Conservation (phyloP, 2,113 vertebrate species). For the Seriola quinqueradiata region DNA sequence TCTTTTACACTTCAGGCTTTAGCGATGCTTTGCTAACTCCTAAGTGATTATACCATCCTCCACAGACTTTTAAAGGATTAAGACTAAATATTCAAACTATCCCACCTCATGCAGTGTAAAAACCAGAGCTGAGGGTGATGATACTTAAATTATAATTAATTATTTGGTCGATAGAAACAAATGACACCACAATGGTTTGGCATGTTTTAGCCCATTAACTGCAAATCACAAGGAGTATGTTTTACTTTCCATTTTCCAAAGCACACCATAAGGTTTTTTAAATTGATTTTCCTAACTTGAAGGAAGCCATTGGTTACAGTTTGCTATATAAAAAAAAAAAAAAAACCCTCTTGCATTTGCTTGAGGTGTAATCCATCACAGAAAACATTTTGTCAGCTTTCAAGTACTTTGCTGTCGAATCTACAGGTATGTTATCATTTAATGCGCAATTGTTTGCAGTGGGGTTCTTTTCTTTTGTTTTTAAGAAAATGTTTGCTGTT, state of each 20-base stretch:
- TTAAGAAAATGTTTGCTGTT: not conserved
- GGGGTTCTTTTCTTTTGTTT: not conserved
- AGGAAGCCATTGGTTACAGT: constrained; percentile 4
- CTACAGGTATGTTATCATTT: not conserved
- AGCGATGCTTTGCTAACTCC: not conserved
- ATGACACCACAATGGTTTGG: constrained; percentile 21
- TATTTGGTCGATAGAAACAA: constrained; percentile 22
- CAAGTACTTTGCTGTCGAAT: not conserved
- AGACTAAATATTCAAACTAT: not conserved
- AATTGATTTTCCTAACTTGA: constrained; percentile 36
- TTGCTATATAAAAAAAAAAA: constrained; percentile 16
- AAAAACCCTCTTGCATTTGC: not conserved
- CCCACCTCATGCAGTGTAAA: not conserved
- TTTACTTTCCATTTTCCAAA: constrained; percentile 45
- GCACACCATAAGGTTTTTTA: constrained; percentile 6
- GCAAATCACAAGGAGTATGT: constrained; percentile 8
- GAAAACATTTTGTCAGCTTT: not conserved
- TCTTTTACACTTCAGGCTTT: not conserved
- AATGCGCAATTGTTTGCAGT: not conserved
- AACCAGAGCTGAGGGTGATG: not conserved
- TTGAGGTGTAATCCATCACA: constrained; percentile 1
- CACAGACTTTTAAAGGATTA: not conserved
- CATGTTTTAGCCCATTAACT: constrained; percentile 38
- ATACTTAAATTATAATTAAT: constrained; percentile 26
- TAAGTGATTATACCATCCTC: not conserved